Evolutionary conservation across 2,113 vertebrate species (phyloP).

Genomic region (Chloropsis cyanopogon): DNA sequence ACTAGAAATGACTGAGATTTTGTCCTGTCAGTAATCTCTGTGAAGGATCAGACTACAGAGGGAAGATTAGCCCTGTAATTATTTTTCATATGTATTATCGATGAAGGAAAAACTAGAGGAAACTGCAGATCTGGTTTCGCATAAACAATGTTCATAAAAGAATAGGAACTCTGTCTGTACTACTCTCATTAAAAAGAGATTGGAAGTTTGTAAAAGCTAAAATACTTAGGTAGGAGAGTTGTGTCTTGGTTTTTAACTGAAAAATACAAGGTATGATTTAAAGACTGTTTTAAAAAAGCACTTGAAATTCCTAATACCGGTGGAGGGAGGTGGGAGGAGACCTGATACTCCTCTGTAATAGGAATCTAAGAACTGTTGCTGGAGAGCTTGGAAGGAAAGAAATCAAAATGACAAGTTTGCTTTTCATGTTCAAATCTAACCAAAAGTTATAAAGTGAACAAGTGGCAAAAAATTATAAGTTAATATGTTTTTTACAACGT

Average conservation of each 20-base stretch:
- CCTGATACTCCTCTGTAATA: neutral
- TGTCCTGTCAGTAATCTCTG: neutral
- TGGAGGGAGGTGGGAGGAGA: neutral
- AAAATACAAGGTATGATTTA: neutral
- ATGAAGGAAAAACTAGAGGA: neutral
- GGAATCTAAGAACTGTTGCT: neutral
- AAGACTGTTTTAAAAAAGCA: neutral
- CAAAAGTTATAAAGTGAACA: neutral
- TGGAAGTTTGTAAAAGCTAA: neutral
- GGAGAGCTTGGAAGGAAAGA: neutral
- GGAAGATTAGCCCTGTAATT: neutral
- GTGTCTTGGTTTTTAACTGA: neutral
- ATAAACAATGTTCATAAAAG: neutral
- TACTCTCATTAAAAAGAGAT: neutral
- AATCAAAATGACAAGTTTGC: slow-evolving; percentile 22
- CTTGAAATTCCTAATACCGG: neutral
- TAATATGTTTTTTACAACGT: neutral
- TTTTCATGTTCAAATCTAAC: neutral
- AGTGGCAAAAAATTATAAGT: neutral
- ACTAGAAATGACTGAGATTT: neutral
- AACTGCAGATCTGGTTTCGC: neutral
- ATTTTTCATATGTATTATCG: neutral
- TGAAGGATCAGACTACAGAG: neutral
- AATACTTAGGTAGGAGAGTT: neutral
- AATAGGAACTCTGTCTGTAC: neutral